Evolutionary conservation across 30 jellyfish, hydroid and myxozoan species (phyloP).

Genomic region (Nemopilema nomurai): DNA sequence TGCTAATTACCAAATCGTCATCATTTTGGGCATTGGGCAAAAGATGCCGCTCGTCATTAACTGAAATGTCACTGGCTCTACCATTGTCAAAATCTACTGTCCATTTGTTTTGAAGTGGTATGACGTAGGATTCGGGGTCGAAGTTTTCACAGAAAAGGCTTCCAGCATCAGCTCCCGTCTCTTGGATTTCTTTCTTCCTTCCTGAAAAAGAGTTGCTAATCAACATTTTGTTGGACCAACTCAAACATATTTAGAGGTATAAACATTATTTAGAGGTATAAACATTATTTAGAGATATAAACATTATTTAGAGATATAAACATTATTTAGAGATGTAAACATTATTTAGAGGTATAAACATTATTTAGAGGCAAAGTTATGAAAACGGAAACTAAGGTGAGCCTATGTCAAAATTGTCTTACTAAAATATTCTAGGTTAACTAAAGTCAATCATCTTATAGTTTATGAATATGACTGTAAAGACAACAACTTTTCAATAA

Average conservation of each 20-base stretch:
- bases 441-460: too few species aligned
- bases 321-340: too few species aligned
- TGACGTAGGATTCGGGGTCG: conserved; percentile 63
- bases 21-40: not conserved
- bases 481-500: too few species aligned
- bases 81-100: conserved; percentile 30
- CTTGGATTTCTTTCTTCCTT: conserved; percentile 23
- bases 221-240: too few species aligned
- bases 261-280: not conserved
- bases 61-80: conserved; percentile 15
- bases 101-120: conserved; percentile 68
- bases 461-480: too few species aligned
- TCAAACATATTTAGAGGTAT: not conserved
- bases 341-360: too few species aligned
- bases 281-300: too few species aligned
- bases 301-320: too few species aligned
- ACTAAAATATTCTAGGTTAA: too few species aligned
- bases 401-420: too few species aligned
- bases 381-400: too few species aligned
- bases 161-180: conserved; percentile 39
- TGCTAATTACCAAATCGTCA: conserved; percentile 8
- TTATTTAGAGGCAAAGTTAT: too few species aligned
- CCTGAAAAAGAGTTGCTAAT: not conserved
- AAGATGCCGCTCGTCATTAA: conserved; percentile 7
- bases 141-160: conserved; percentile 61